Evolutionary conservation across 2,888 invertebrate species (phyloP), one percentile per base, ranked within the genome.

Genomic region (Drosophila stalkeri): DNA sequence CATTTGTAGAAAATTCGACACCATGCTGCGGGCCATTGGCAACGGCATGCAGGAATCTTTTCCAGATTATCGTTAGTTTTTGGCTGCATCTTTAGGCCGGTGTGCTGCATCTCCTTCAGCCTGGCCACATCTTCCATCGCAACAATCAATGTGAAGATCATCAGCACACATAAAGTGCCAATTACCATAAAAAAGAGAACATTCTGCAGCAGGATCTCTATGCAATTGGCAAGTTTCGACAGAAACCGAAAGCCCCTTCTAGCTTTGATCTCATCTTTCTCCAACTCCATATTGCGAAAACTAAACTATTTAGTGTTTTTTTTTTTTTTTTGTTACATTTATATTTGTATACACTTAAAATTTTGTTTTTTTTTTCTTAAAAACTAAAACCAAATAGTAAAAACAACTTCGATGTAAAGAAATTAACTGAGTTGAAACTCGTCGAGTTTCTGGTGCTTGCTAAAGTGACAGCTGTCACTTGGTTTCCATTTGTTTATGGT

Each of bases 101-200:
- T 0, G 6, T 27, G 54, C 3, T 47, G n/a, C 5, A 23, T 23
- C 3, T 41, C 27, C 18, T 31, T 33, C 9, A 55, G 4, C 4
- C 51, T 59, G 18, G 18, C 20, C 7, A 74, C 31, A 16, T 77
- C 74, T 9, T 60, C 60, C 6, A 74, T 31, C 18, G 69, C 57
- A 3, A 68, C 47, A 27, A 67, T 31, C 6, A 86, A n/a, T n/a
- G 44, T 62, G 2, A 63, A 65, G 8, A 82, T 41, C 8, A 83
- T 46, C 2, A 82, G 61, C 37, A 74, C 18, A 11, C 64, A 65
- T 12, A 80, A 8, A 6, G 64, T 44, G 8, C 62, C 52, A 37
- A 82, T 20, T 6, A 74, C n/a, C 3, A 80, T 20, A 33, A 80
- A 77, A 12, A 65, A 80, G 6, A 82, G 8, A 9, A 72, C 23